Conservation (phyloP, 2,888 invertebrate species). For the Orthonevra nobilis region DNA sequence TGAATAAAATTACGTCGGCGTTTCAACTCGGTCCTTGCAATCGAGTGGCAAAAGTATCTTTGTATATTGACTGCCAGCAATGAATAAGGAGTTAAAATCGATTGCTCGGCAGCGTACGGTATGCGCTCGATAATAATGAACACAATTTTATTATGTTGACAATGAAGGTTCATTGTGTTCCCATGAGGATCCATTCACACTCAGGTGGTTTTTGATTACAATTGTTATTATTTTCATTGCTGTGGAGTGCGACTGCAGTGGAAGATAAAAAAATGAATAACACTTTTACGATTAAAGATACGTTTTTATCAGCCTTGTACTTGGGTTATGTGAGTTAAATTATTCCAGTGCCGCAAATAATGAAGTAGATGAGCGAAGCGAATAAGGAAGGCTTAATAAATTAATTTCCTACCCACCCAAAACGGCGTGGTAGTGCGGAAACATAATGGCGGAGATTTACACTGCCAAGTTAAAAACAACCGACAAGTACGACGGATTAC, state of each 20-base stretch:
- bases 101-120: no score
- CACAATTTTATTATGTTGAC: slow-evolving; percentile 39
- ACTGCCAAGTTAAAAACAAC: slow-evolving; percentile 1
- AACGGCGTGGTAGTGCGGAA: not conserved
- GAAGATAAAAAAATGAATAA: slow-evolving; percentile 16
- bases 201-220: slow-evolving; percentile 32
- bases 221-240: not conserved
- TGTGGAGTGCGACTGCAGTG: not conserved
- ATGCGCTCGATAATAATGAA: slow-evolving; percentile 15
- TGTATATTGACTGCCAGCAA: no score
- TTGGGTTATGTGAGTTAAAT: slow-evolving; percentile 37
- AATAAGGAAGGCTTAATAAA: not conserved
- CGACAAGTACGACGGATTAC: slow-evolving; percentile 14
- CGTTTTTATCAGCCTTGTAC: no score
- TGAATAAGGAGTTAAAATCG: not conserved
- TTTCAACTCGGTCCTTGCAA: no score
- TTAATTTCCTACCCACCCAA: no score
- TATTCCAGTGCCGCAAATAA: not conserved
- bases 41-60: no score
- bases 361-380: not conserved
- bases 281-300: no score
- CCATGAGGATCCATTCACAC: slow-evolving; percentile 25
- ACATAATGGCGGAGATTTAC: slow-evolving; percentile 21
- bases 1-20: no score
- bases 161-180: slow-evolving; percentile 37